A percentile compares a stretch with the other conserved stretches of the same genome.
phyloP scores from a whole-genome alignment of 53 echinoderm and acorn worm genomes.

The Holothuria scabra region DNA sequence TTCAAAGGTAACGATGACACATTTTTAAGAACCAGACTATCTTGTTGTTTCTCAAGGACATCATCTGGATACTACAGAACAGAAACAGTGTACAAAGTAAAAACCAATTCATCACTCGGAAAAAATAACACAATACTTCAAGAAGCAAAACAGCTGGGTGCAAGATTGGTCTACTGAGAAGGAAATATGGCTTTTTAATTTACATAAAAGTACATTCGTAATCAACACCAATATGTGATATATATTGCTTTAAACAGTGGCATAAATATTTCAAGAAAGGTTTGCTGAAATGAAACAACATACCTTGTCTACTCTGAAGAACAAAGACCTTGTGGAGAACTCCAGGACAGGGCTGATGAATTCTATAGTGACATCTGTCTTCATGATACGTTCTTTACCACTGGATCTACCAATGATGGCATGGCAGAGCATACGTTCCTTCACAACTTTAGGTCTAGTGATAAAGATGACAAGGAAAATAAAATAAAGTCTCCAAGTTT shows the following conservation, averaged over 20 bases:
- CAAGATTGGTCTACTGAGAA: too few species aligned
- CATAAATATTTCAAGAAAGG: too few species aligned
- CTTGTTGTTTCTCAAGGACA: conserved; percentile 79
- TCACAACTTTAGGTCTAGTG: conserved; percentile 82
- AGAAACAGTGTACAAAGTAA: not conserved
- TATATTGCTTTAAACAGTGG: too few species aligned
- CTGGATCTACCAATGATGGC: conserved; percentile 96
- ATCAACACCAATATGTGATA: too few species aligned
- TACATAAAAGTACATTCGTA: too few species aligned
- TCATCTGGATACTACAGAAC: conserved; percentile 78
- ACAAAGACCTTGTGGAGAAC: conserved; percentile 90
- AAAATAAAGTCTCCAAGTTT: too few species aligned
- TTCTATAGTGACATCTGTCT: conserved; percentile 92
- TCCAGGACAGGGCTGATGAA: conserved; percentile 98
- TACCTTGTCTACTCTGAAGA: conserved; percentile 95
- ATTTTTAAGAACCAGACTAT: conserved; percentile 79
- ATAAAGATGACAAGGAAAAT: not conserved
- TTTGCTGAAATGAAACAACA: too few species aligned
- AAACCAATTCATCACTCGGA: too few species aligned
- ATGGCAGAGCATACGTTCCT: conserved; percentile 94
- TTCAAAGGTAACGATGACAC: conserved; percentile 91
- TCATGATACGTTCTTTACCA: conserved; percentile 98
- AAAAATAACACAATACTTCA: too few species aligned
- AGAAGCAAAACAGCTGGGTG: too few species aligned
- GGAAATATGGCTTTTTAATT: too few species aligned